Evolutionary conservation across 2,888 invertebrate species (phyloP).

Genomic region (Sycophila texana): DNA sequence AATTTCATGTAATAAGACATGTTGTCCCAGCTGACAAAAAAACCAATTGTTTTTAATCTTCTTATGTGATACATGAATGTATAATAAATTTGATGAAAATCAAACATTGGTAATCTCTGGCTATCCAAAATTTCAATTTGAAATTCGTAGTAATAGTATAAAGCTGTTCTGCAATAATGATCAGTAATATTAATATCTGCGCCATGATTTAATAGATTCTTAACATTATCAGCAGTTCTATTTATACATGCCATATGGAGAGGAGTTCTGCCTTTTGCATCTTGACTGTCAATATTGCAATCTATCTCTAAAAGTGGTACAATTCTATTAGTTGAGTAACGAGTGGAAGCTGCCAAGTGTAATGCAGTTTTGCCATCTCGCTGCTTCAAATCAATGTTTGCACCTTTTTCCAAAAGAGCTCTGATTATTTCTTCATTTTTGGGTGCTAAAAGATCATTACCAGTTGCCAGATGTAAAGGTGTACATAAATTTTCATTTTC

Average conservation of each 20-base stretch:
- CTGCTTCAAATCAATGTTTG: slow-evolving; percentile 25
- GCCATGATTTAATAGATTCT: slow-evolving; percentile 22
- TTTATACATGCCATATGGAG: slow-evolving; percentile 40
- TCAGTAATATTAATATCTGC: slow-evolving; percentile 37
- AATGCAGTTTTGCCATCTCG: slow-evolving; percentile 33
- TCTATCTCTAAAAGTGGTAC: slow-evolving; percentile 13
- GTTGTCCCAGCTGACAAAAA: slow-evolving; percentile 20
- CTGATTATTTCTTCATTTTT: slow-evolving; percentile 33
- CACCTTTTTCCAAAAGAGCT: slow-evolving; percentile 27
- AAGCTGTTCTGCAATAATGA: slow-evolving; percentile 10
- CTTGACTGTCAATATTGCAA: slow-evolving; percentile 30
- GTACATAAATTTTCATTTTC: slow-evolving; percentile 20
- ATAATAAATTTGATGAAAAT: slow-evolving; percentile 29
- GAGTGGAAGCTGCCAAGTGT: slow-evolving; percentile 37
- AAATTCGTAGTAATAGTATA: slow-evolving; percentile 29
- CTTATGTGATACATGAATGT: slow-evolving; percentile 29
- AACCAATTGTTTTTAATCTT: slow-evolving; percentile 12
- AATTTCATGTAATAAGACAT: slow-evolving; percentile 17
- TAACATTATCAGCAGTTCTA: slow-evolving; percentile 21
- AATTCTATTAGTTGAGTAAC: slow-evolving; percentile 13
- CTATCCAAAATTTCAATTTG: slow-evolving; percentile 22
- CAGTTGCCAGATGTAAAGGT: slow-evolving; percentile 34
- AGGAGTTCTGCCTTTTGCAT: slow-evolving; percentile 11
- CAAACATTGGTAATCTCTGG: background rate
- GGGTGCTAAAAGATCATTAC: slow-evolving; percentile 32